phyloP scores from a whole-genome alignment of 1,140 invertebrate species.

The Hydropsyche tenuis region DNA sequence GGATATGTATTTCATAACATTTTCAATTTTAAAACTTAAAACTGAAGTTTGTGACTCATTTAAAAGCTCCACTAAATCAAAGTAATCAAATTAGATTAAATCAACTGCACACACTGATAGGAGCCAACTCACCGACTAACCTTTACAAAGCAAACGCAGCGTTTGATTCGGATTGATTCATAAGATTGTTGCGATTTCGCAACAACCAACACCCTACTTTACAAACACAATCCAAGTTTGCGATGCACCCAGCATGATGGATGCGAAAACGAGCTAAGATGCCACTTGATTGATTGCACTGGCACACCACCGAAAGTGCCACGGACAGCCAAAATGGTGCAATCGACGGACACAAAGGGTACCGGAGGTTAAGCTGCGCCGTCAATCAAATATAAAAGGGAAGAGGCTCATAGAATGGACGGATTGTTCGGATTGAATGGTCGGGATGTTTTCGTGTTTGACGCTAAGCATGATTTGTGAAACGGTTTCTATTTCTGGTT shows the following conservation, averaged over 20 bases:
- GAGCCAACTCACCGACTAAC: neutral
- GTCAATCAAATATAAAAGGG: neutral
- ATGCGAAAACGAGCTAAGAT: slow-evolving; percentile 13
- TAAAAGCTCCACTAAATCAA: too few relatives aligned
- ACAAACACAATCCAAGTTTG: neutral
- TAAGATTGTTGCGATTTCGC: neutral
- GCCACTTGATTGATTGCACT: slow-evolving; percentile 29
- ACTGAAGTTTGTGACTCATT: too few relatives aligned
- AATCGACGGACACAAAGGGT: neutral
- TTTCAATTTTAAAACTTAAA: too few relatives aligned
- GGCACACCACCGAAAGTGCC: neutral
- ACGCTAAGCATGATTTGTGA: too few relatives aligned
- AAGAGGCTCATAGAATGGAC: too few relatives aligned
- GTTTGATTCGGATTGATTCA: slow-evolving; percentile 8
- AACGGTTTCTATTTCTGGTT: too few relatives aligned
- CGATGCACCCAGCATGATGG: neutral
- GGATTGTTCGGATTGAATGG: too few relatives aligned
- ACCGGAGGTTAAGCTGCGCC: slow-evolving; percentile 10
- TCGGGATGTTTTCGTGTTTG: too few relatives aligned
- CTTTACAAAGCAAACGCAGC: neutral
- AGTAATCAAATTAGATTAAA: too few relatives aligned
- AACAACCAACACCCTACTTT: neutral
- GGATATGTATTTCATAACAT: too few relatives aligned
- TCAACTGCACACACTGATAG: neutral
- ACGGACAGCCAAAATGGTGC: neutral